Percentiles rank a stretch among this genome's conserved stretches.
Evolutionary conservation across 2,113 vertebrate species (phyloP).

Genomic region (Columba janthina): DNA sequence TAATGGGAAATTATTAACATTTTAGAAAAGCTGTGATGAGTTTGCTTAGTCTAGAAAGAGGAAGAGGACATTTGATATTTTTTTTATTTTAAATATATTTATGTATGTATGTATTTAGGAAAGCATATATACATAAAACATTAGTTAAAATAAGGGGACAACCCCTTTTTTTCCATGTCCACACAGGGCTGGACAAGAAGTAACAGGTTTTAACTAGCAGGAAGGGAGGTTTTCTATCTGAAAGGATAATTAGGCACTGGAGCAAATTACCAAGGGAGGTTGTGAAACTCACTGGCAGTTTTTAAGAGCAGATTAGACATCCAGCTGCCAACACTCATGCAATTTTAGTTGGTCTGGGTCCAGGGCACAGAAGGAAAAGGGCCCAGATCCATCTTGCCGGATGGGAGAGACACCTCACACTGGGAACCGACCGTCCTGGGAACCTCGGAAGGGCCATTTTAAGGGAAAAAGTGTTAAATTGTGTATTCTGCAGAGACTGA

Average conservation of each 20-base stretch:
- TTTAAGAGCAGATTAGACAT: conserved; percentile 63
- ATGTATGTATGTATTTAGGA: accelerated
- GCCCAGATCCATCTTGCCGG: conserved; percentile 3
- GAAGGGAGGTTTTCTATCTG: conserved; percentile 46
- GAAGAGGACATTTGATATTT: background rate
- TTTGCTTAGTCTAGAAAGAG: background rate
- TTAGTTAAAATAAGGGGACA: background rate
- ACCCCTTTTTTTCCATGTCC: background rate
- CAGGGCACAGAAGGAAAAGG: conserved; percentile 48
- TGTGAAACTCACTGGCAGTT: conserved; percentile 67
- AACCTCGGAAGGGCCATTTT: background rate
- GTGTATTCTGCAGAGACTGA: background rate
- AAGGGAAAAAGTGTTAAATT: background rate
- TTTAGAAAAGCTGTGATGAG: background rate
- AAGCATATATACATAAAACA: background rate
- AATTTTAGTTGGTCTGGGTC: conserved; percentile 47
- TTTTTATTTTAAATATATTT: background rate
- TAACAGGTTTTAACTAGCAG: conserved; percentile 36
- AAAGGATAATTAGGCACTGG: conserved; percentile 58
- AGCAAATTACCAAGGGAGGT: conserved; percentile 63
- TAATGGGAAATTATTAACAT: background rate
- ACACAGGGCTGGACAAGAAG: background rate
- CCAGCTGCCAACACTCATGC: conserved; percentile 51
- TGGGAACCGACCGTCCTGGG: background rate
- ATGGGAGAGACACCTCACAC: conserved; percentile 25